Evolutionary conservation across 2,888 invertebrate species (phyloP).

Genomic region (Tubiluchus corallicola): DNA sequence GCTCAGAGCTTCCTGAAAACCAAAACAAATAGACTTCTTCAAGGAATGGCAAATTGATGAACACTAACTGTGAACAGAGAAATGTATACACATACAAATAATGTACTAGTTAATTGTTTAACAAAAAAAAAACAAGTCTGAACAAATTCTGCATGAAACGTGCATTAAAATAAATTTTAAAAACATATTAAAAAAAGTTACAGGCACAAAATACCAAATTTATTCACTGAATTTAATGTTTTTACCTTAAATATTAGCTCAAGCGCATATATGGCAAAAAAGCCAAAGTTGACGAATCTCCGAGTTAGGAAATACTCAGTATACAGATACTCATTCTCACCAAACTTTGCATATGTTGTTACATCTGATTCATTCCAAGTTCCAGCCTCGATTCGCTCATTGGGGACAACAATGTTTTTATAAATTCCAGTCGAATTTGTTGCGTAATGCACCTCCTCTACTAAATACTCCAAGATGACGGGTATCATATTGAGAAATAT

Average conservation of each 20-base stretch:
- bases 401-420: neutral
- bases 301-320: conserved; percentile 12
- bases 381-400: conserved; percentile 14
- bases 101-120: too few relatives aligned
- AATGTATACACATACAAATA: too few relatives aligned
- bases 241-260: conserved; percentile 20
- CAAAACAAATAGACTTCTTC: too few relatives aligned
- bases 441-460: neutral
- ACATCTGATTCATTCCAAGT: conserved; percentile 1
- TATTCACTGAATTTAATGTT: neutral
- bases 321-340: neutral
- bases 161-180: too few relatives aligned
- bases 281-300: conserved; percentile 16
- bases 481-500: conserved; percentile 17
- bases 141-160: too few relatives aligned
- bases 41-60: too few relatives aligned
- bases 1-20: too few relatives aligned
- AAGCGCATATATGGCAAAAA: conserved; percentile 18
- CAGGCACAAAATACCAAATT: neutral
- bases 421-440: neutral
- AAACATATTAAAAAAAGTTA: neutral
- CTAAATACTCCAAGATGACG: conserved; percentile 11
- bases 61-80: too few relatives aligned
- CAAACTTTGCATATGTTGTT: neutral
- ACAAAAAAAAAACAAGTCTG: too few relatives aligned